phyloP scores from a whole-genome alignment of 2,797 vertebrate species.

The Sebastes itinus region DNA sequence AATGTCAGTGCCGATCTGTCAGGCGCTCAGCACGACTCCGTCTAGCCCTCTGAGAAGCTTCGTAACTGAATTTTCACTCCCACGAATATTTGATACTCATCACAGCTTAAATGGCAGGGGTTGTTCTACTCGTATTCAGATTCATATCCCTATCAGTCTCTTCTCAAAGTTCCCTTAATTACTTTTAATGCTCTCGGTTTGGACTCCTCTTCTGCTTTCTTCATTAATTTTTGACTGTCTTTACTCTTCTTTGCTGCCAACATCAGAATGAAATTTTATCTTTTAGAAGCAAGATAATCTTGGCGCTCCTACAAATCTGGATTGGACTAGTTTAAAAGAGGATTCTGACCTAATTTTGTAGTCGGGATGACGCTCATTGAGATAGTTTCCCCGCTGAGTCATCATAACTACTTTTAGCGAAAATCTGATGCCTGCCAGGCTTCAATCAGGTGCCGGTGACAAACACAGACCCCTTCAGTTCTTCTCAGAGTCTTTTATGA shows the following conservation, averaged over 20 bases:
- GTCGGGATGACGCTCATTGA: neutral
- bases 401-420: constrained; percentile 26
- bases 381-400: constrained; percentile 33
- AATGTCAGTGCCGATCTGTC: constrained; percentile 58
- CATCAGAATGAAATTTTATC: constrained; percentile 10
- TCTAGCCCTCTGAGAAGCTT: constrained; percentile 36
- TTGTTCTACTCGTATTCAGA: neutral
- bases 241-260: neutral
- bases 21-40: constrained; percentile 38
- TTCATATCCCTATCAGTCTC: neutral
- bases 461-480: constrained; percentile 12
- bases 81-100: constrained; percentile 49
- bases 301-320: constrained; percentile 1
- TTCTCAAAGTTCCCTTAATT: constrained; percentile 5
- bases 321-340: constrained; percentile 13
- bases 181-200: constrained; percentile 16
- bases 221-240: constrained; percentile 22
- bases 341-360: constrained; percentile 19
- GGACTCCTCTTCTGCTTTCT: neutral
- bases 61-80: constrained; percentile 31
- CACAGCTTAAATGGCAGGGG: constrained; percentile 30
- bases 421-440: constrained; percentile 11
- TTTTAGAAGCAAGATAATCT: neutral
- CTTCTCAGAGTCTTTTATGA: constrained; percentile 22
- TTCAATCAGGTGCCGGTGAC: constrained; percentile 31